Conservation (phyloP, 1,140 invertebrate genomes). For the Hycleus phaleratus region DNA sequence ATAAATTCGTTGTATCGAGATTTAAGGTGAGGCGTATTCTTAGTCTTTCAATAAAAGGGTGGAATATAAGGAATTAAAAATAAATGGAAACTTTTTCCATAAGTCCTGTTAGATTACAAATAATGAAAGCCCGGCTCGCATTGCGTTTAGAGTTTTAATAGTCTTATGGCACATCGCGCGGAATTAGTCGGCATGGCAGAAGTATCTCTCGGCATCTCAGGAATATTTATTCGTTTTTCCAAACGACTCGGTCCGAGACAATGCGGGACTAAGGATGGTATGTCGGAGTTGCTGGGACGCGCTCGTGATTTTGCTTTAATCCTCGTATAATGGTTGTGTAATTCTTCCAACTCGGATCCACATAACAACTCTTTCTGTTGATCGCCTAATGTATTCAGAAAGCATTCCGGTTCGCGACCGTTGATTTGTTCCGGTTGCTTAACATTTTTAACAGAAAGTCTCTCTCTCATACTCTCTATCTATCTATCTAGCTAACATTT, state of each 20-base stretch:
- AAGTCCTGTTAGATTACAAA: conserved; percentile 39
- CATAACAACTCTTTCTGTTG: conserved; percentile 24
- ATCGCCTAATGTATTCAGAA: conserved; percentile 32
- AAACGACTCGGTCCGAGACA: conserved; percentile 41
- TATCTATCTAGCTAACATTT: conserved; percentile 22
- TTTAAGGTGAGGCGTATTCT: conserved; percentile 31
- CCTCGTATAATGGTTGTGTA: conserved; percentile 41
- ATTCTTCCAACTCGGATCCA: conserved; percentile 30
- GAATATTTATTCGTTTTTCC: conserved; percentile 43
- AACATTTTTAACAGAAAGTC: conserved; percentile 36
- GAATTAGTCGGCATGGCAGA: conserved; percentile 35
- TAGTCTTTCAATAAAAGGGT: conserved; percentile 38
- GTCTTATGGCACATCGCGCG: conserved; percentile 36
- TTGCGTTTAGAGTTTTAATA: conserved; percentile 40
- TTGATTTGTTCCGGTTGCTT: conserved; percentile 39
- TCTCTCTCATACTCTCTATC: too few relatives aligned
- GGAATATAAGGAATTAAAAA: conserved; percentile 40
- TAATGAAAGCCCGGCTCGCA: conserved; percentile 36
- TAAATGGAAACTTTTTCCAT: conserved; percentile 40
- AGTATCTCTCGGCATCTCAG: conserved; percentile 27
- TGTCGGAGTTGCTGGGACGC: conserved; percentile 18
- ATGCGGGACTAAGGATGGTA: conserved; percentile 33
- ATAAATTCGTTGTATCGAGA: conserved; percentile 27
- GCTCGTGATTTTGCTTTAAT: conserved; percentile 40
- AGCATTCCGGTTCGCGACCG: conserved; percentile 19